Conservation (phyloP, 1,140 invertebrate genomes). For the Tachypleus tridentatus region DNA sequence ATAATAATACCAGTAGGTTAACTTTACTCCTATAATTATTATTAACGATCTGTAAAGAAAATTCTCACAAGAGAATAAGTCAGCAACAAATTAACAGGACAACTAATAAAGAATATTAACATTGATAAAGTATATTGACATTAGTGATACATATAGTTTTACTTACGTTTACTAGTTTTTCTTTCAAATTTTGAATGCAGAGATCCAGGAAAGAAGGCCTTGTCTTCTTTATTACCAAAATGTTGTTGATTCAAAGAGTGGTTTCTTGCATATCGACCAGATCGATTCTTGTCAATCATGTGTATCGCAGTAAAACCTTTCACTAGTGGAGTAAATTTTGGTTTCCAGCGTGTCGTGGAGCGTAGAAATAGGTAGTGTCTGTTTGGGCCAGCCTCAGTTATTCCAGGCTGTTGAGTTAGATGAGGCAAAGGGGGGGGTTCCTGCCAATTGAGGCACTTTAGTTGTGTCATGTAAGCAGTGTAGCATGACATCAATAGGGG, state of each 20-base stretch:
- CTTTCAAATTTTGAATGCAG: slow-evolving; percentile 15
- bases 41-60: no score
- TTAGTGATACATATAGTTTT: neutral
- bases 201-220: slow-evolving; percentile 17
- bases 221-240: neutral
- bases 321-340: slow-evolving; percentile 48
- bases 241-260: neutral
- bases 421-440: slow-evolving; percentile 27
- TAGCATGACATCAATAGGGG: slow-evolving; percentile 90
- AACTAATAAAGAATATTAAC: no score
- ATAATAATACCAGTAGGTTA: no score
- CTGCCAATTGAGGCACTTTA: slow-evolving; percentile 36
- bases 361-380: slow-evolving; percentile 17
- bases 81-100: no score
- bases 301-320: slow-evolving; percentile 58
- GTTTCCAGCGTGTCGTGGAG: slow-evolving; percentile 36
- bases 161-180: slow-evolving; percentile 1
- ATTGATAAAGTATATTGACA: neutral
- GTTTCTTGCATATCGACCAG: neutral
- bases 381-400: slow-evolving; percentile 10
- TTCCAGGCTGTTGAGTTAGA: slow-evolving; percentile 11
- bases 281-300: slow-evolving; percentile 41
- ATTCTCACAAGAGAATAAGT: no score
- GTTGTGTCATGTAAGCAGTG: slow-evolving; percentile 76
- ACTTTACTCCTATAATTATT: no score